phyloP scores from a whole-genome alignment of 2,888 invertebrate species.

The Sphaeridia pumilis region DNA sequence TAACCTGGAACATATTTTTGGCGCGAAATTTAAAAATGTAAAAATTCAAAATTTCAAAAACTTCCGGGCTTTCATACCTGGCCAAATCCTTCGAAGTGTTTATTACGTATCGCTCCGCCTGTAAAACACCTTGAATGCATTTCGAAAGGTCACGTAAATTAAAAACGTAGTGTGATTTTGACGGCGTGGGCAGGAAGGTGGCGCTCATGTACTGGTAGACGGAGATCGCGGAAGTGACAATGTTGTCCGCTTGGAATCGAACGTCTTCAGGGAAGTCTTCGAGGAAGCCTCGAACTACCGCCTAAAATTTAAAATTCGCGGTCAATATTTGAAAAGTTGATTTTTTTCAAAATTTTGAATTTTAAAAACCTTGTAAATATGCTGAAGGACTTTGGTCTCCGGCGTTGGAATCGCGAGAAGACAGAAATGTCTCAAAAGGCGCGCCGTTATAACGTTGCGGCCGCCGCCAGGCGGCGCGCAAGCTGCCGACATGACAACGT shows the following conservation, averaged over 20 bases:
- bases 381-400: slow-evolving; percentile 58
- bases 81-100: slow-evolving; percentile 18
- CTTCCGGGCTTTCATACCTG: neutral
- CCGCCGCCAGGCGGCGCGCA: slow-evolving; percentile 89
- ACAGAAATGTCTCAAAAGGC: slow-evolving; percentile 80
- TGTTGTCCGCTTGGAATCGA: slow-evolving; percentile 52
- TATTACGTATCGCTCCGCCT: slow-evolving; percentile 49
- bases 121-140: slow-evolving; percentile 77
- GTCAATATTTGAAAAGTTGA: neutral
- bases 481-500: slow-evolving; percentile 68
- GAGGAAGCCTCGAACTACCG: slow-evolving; percentile 63
- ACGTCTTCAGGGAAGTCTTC: slow-evolving; percentile 62
- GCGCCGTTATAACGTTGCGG: slow-evolving; percentile 66
- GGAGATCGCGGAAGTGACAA: slow-evolving; percentile 72
- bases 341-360: neutral
- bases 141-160: slow-evolving; percentile 83
- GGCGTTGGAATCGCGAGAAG: slow-evolving; percentile 74
- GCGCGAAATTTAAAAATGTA: neutral
- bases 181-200: slow-evolving; percentile 77
- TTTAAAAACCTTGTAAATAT: slow-evolving; percentile 53
- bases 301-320: slow-evolving; percentile 39
- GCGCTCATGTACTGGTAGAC: slow-evolving; percentile 66
- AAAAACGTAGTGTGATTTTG: slow-evolving; percentile 86
- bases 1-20: slow-evolving; percentile 46
- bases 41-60: neutral